phyloP scores from a whole-genome alignment of 1,140 invertebrate species.

The Zaprionus kolodkinae region DNA sequence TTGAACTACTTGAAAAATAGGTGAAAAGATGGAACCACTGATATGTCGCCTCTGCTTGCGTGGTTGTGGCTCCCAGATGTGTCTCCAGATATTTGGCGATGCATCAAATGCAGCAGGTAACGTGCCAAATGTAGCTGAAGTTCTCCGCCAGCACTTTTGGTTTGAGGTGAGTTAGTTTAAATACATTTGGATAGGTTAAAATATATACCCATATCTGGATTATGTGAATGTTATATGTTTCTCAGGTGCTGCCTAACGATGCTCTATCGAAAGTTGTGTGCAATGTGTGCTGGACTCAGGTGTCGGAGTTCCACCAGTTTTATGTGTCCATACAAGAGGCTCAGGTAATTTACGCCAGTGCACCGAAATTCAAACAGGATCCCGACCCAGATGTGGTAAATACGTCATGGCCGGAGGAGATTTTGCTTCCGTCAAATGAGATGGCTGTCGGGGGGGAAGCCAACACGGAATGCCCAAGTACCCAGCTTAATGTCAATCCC shows the following conservation, averaged over 20 bases:
- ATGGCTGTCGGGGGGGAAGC: slow-evolving; percentile 49
- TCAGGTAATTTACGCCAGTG: slow-evolving; percentile 67
- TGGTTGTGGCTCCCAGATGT: slow-evolving; percentile 73
- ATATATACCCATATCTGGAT: no score
- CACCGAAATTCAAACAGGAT: slow-evolving; percentile 62
- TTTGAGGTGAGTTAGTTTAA: slow-evolving; percentile 62
- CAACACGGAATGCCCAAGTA: slow-evolving; percentile 17
- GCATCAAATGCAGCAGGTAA: slow-evolving; percentile 29
- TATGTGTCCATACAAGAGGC: slow-evolving; percentile 77
- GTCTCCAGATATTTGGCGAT: slow-evolving; percentile 62
- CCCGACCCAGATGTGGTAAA: slow-evolving; percentile 60
- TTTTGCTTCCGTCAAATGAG: slow-evolving; percentile 65
- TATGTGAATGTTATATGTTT: not conserved
- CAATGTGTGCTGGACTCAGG: slow-evolving; percentile 74
- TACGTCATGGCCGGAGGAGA: slow-evolving; percentile 67
- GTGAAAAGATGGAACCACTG: slow-evolving; percentile 58
- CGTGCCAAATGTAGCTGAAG: slow-evolving; percentile 58
- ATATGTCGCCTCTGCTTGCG: slow-evolving; percentile 71
- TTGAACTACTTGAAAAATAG: not conserved
- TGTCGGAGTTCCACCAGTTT: slow-evolving; percentile 80
- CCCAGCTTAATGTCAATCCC: slow-evolving; percentile 64
- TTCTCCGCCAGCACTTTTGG: slow-evolving; percentile 77
- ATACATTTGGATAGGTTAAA: not conserved
- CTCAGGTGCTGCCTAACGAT: slow-evolving; percentile 63
- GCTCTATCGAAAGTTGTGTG: slow-evolving; percentile 76